Base-by-base conservation (phyloP, 2,113 vertebrate genomes). In the Eclectus roratus region DNA sequence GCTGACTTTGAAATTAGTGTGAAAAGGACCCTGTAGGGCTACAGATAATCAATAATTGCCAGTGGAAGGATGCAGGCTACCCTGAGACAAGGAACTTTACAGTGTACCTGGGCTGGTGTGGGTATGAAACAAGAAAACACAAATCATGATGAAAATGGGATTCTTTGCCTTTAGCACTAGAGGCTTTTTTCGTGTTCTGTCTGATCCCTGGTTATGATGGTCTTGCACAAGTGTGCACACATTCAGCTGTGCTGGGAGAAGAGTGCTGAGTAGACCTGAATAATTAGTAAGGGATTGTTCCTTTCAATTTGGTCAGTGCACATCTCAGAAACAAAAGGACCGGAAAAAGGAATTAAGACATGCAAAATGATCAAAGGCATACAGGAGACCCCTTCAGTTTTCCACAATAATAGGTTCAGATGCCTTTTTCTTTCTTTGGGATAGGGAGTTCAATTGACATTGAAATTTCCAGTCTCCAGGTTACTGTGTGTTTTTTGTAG, bases 321-420 rank as follows among this genome's bases (percentile, higher is more conserved):
- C 29, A 2, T 46, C 50, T 64, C 39, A n/a, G 80, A 81, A 92
- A 85, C 50, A 84, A 93, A 96, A 91, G 73, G 44, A 44, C 76
- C 3, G 17, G 72, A 65, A 92, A 95, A 95, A 70, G 44, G 52
- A 92, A 66, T 94, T 91, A 77, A 93, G 68, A 76, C 65, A 69
- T 87, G 58, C 81, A 77, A 82, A 91, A 60, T 61, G 50, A 93
- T 96, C 89, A 85, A 94, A 93, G 72, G 65, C 58, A 49, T 58
- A 13, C 23, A 44, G 84, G 84, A 80, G 46, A 86, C 53, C 71
- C 41, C 25, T 84, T 85, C 44, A 25, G 76, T 85, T 93, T 94
- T 92, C 47, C 66, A 92, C 56, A 88, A 56, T 66, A 80, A 91
- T 72, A 49, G 68, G n/a, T 74, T 95, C 64, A 56, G 72, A 56